Percentiles rank a stretch among this genome's conserved stretches.
Conservation (phyloP, 1,140 invertebrate species). For the Zaprionus taronus region DNA sequence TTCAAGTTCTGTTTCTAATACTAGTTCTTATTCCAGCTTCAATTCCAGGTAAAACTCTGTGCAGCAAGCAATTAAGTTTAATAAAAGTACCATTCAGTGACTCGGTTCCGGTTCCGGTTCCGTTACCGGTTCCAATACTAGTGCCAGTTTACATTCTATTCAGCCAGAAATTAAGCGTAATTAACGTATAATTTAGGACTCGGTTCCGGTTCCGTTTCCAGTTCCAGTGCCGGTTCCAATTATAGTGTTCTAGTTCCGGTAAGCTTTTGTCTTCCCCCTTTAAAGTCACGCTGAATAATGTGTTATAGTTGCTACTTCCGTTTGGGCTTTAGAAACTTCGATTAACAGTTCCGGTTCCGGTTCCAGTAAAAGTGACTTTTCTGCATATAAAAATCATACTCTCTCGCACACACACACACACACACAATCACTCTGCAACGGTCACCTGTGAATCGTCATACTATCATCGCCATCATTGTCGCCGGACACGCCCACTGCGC, state of each 20-base stretch:
- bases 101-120: neutral
- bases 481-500: neutral
- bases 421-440: neutral
- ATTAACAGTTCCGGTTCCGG: conserved; percentile 1
- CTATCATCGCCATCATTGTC: neutral
- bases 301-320: neutral
- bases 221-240: neutral
- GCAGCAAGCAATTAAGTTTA: neutral
- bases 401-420: neutral
- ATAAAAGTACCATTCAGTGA: neutral
- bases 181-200: neutral
- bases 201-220: neutral
- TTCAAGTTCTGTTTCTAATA: neutral
- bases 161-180: neutral
- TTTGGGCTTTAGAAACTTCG: neutral
- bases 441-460: neutral
- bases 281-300: neutral
- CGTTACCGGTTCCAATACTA: neutral
- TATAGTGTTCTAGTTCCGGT: neutral
- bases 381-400: neutral
- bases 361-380: neutral
- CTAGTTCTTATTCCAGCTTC: neutral
- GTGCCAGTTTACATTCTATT: neutral
- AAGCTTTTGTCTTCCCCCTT: neutral
- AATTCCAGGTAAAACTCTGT: neutral